A percentile compares a stretch with the other conserved stretches of the same genome.
These are phyloP conservation scores for Euspilapteryx auroguttella DNA, from an alignment of 2,888 invertebrate species.

Conservation along the genomic window DNA sequence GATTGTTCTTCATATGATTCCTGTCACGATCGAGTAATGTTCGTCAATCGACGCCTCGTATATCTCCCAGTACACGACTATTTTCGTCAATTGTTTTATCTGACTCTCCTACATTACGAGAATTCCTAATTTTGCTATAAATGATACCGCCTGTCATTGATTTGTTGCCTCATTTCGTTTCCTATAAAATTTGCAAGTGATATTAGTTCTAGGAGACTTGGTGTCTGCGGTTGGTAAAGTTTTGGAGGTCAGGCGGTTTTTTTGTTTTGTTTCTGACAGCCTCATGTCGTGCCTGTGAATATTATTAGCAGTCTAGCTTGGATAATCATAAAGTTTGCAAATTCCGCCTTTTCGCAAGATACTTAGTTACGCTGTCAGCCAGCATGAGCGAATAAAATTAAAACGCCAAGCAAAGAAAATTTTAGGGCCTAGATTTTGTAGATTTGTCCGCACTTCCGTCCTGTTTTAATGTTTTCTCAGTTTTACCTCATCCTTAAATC, in stretches of 20 bases:
- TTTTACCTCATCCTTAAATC: too few relatives aligned
- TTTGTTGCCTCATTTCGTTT: constrained; percentile 1
- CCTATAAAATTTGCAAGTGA: constrained; percentile 23
- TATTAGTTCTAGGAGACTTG: constrained; percentile 38
- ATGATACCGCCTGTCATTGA: constrained; percentile 1
- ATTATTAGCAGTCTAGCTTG: too few relatives aligned
- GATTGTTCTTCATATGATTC: constrained; percentile 23
- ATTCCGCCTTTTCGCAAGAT: too few relatives aligned
- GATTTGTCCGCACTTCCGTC: too few relatives aligned
- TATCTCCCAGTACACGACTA: constrained; percentile 15
- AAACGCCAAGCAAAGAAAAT: too few relatives aligned
- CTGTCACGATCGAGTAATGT: constrained; percentile 25
- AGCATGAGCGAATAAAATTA: too few relatives aligned
- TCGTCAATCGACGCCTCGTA: constrained; percentile 43
- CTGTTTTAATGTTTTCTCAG: too few relatives aligned
- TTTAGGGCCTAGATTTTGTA: too few relatives aligned
- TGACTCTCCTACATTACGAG: constrained; percentile 20
- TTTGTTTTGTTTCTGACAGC: constrained; percentile 12
- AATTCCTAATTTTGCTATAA: constrained; percentile 19
- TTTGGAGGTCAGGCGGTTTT: not conserved
- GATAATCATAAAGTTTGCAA: too few relatives aligned
- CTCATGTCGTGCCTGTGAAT: too few relatives aligned
- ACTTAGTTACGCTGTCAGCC: too few relatives aligned
- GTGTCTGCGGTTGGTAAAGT: constrained; percentile 15
- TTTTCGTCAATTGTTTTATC: constrained; percentile 31